phyloP scores from a whole-genome alignment of 2,113 vertebrate species.

The Pristiophorus japonicus region DNA sequence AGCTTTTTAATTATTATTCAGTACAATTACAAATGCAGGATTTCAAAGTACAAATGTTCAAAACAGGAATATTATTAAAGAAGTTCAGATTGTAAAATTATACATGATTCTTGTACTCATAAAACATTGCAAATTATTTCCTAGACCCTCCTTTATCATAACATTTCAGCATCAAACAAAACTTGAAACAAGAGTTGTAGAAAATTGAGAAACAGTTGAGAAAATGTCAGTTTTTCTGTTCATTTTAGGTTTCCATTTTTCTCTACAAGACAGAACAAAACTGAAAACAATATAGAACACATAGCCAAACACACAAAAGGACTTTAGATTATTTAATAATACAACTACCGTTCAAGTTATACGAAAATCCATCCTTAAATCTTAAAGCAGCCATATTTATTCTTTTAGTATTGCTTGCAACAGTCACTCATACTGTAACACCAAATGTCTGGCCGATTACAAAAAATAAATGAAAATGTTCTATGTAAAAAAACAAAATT shows the following conservation, averaged over 20 bases:
- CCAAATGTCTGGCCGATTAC: not conserved
- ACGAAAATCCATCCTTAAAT: not conserved
- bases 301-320: too few relatives aligned
- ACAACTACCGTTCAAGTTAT: not conserved
- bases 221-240: not conserved
- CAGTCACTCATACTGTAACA: not conserved
- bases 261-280: not conserved
- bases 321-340: not conserved
- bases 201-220: too few relatives aligned
- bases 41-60: not conserved
- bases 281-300: not conserved
- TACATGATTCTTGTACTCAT: not conserved
- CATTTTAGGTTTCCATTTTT: not conserved
- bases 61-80: not conserved
- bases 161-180: too few relatives aligned
- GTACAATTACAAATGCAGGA: too few relatives aligned
- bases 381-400: not conserved
- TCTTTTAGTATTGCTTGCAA: not conserved
- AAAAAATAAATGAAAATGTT: not conserved
- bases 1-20: too few relatives aligned
- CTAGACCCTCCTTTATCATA: too few relatives aligned
- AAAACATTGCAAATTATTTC: too few relatives aligned
- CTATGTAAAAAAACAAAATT: not conserved
- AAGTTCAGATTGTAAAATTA: not conserved
- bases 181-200: too few relatives aligned